Percentiles rank a stretch among this genome's conserved stretches.
These are phyloP conservation scores for Crypturellus undulatus DNA, from an alignment of 2,113 vertebrate genomes.

Conservation along the genomic window DNA sequence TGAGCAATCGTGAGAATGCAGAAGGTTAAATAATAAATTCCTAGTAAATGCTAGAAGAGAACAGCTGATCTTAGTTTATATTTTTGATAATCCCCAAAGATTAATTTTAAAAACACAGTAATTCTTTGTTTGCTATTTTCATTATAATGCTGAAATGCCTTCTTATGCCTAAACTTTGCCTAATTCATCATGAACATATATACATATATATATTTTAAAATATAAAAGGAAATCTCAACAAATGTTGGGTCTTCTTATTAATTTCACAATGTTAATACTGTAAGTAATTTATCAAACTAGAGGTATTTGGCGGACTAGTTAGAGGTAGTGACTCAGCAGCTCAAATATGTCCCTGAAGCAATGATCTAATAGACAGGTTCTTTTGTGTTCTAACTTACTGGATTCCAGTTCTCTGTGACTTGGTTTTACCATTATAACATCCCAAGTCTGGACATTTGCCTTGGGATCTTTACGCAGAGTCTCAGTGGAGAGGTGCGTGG, in stretches of 20 bases:
- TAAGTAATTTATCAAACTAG: slow-evolving; percentile 47
- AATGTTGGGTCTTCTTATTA: slow-evolving; percentile 23
- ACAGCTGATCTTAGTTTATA: background rate
- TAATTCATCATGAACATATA: background rate
- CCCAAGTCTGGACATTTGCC: background rate
- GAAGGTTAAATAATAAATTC: background rate
- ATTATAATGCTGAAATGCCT: slow-evolving; percentile 6
- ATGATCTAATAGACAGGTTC: slow-evolving; percentile 47
- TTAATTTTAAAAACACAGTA: slow-evolving; percentile 3
- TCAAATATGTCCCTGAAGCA: slow-evolving; percentile 53
- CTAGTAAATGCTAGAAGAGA: background rate
- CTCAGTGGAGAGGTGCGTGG: accelerated
- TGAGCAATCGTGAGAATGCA: background rate
- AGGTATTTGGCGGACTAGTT: background rate
- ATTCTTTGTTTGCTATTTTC: slow-evolving; percentile 47
- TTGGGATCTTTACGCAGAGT: background rate
- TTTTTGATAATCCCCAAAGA: background rate
- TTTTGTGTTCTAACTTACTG: background rate
- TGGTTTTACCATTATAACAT: background rate
- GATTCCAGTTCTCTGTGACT: background rate
- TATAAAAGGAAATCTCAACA: slow-evolving; percentile 40
- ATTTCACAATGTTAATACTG: background rate
- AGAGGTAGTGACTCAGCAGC: slow-evolving; percentile 42
- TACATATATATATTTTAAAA: slow-evolving; percentile 59
- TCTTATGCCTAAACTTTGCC: slow-evolving; percentile 50